Percentiles rank a stretch among this genome's conserved stretches.
These are phyloP conservation scores for Pristionchus pacificus DNA, from an alignment of 1,140 invertebrate species.

Conservation along the genomic window DNA sequence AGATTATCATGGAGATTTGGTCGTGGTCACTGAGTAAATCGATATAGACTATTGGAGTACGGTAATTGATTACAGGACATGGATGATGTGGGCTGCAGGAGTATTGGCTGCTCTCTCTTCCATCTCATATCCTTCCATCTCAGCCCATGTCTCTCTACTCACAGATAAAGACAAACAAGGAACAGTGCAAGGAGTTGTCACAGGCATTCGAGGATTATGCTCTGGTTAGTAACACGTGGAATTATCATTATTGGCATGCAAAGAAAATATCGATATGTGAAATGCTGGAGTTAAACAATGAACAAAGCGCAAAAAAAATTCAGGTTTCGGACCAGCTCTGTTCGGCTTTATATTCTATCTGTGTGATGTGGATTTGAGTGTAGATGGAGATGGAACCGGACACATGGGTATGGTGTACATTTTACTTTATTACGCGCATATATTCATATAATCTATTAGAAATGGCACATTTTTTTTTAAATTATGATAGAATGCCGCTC, in stretches of 20 bases:
- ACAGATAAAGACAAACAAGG: conserved; percentile 93
- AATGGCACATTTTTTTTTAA: too few relatives aligned
- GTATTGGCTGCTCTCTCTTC: conserved; percentile 83
- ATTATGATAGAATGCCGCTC: too few relatives aligned
- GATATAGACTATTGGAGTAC: too few relatives aligned
- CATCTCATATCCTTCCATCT: conserved; percentile 97
- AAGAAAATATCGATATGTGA: conserved; percentile 25
- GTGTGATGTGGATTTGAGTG: conserved; percentile 85
- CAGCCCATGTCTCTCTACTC: conserved; percentile 90
- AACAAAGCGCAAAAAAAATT: conserved; percentile 16
- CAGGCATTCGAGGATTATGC: conserved; percentile 63
- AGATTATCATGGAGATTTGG: too few relatives aligned
- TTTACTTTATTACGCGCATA: not conserved
- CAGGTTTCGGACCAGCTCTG: conserved; percentile 82
- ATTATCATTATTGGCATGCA: too few relatives aligned
- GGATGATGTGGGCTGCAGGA: conserved; percentile 99
- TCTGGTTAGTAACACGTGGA: conserved; percentile 39
- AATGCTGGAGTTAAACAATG: conserved; percentile 4
- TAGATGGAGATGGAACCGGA: conserved; percentile 38
- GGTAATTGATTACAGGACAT: conserved; percentile 56
- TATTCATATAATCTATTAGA: not conserved
- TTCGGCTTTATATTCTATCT: conserved; percentile 98
- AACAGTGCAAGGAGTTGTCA: conserved; percentile 96
- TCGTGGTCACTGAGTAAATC: too few relatives aligned
- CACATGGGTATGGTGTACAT: conserved; percentile 1